Evolutionary conservation across 2,888 invertebrate species (phyloP).

Genomic region (Cremastinae sp.): DNA sequence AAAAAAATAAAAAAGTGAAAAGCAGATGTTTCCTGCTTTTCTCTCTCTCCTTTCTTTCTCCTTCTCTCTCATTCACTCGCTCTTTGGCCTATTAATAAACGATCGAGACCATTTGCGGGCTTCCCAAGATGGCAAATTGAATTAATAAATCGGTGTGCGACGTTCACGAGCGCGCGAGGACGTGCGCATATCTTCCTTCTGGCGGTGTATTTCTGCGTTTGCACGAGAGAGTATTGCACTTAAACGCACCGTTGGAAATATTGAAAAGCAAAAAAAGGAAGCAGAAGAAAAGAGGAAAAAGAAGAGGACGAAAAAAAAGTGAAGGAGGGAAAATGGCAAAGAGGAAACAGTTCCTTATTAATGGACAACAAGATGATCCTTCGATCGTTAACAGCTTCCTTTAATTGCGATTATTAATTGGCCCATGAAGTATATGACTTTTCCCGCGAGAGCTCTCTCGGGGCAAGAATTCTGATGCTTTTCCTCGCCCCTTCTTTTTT

Average conservation of each 20-base stretch:
- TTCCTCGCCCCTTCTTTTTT: slow-evolving; percentile 8
- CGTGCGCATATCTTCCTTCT: slow-evolving; percentile 30
- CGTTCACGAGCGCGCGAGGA: slow-evolving; percentile 42
- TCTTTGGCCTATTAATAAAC: slow-evolving; percentile 42
- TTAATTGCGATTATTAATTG: slow-evolving; percentile 69
- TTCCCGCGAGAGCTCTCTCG: slow-evolving; percentile 1
- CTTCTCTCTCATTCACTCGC: background rate
- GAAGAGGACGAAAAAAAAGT: background rate
- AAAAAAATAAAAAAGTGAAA: slow-evolving; percentile 35
- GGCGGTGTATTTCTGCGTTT: slow-evolving; percentile 15
- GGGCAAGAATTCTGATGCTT: slow-evolving; percentile 14
- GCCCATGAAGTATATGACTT: slow-evolving; percentile 27
- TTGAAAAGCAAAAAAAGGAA: slow-evolving; percentile 14
- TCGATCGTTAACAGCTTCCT: slow-evolving; percentile 59
- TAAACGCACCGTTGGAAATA: slow-evolving; percentile 13
- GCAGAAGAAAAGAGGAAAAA: slow-evolving; percentile 1
- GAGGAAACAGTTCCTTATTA: slow-evolving; percentile 50
- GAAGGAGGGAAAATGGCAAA: slow-evolving; percentile 18
- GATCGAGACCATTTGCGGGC: slow-evolving; percentile 37
- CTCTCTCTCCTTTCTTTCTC: slow-evolving; percentile 20
- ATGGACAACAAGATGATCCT: slow-evolving; percentile 49
- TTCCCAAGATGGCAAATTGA: slow-evolving; percentile 53
- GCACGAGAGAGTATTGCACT: background rate
- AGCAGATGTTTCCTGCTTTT: slow-evolving; percentile 39
- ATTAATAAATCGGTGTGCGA: slow-evolving; percentile 54